Evolutionary conservation across 1,140 invertebrate genomes (phyloP).

Genomic region (Anadara kagoshimensis): DNA sequence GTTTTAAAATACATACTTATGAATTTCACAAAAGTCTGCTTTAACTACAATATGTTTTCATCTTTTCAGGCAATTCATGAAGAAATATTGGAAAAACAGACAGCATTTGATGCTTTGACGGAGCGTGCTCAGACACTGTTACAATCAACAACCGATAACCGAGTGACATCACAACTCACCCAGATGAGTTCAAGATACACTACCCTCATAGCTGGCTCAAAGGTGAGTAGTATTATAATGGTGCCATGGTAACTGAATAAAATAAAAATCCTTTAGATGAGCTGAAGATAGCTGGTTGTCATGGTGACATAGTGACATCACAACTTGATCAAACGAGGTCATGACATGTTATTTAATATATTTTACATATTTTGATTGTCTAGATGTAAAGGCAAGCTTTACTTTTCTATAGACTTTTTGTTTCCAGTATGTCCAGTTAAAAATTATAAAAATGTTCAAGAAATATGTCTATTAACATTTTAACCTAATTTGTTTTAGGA

Average conservation of each 20-base stretch:
- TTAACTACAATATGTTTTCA: not conserved
- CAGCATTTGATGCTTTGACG: conserved; percentile 65
- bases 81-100: conserved; percentile 62
- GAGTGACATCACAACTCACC: conserved; percentile 92
- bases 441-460: not conserved
- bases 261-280: not conserved
- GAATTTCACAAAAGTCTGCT: no score
- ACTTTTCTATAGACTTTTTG: not conserved
- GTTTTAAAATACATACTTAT: no score
- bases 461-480: conserved; percentile 1
- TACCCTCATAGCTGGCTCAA: conserved; percentile 89
- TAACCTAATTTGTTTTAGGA: conserved; percentile 75
- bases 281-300: not conserved
- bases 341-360: no score
- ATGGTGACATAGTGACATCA: no score
- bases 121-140: conserved; percentile 66
- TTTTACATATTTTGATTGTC: no score
- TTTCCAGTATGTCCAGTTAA: not conserved
- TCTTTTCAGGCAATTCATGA: conserved; percentile 58
- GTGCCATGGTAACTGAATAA: not conserved
- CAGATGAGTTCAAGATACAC: conserved; percentile 94
- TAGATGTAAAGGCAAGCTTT: no score
- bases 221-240: conserved; percentile 68
- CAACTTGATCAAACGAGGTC: no score
- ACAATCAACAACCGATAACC: conserved; percentile 80